Base-by-base conservation (phyloP, 2,113 vertebrate species). In the Seriola aureovittata region DNA sequence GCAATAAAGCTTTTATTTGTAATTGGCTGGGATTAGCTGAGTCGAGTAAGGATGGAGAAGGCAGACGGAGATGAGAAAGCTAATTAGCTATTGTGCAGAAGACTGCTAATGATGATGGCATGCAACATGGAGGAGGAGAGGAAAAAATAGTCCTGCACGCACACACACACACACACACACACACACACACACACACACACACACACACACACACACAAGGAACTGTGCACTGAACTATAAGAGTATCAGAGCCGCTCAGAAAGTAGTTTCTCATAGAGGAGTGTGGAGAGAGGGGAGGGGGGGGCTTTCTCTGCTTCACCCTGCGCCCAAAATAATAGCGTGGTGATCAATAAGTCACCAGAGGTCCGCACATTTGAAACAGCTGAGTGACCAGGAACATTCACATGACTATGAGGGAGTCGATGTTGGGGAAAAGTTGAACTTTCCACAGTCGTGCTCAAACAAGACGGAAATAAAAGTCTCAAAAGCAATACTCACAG, bases 11-110 rank as follows among this genome's bases (percentile, higher is more conserved):
- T 88, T 90, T 80, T 78, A 80, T 85, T 92, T 23, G 63, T 93
- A 94, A 94, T 92, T 94, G 91, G 65, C 71, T 81, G 83, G 90
- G 92, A 94, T 95, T 93, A 94, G 85, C 82, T n/a, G 77, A 89
- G 82, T 74, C 25, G 69, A 88, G 91, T 90, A 72, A 77, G 85
- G 81, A 80, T 72, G 84, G 84, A 87, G 68, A 86, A 93, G 91
- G 88, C 85, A 92, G 90, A 87, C 58, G 40, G 66, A 91, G 90
- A 94, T 91, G 93, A 93, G 91, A 86, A 93, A 93, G 88, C 85
- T 92, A 93, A 94, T 93, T 92, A 93, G 86, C 87, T 86, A 87
- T 92, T 93, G 91, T 92, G 92, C 87, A 84, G 88, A 91, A 85
- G 88, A 88, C 81, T 85, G 86, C 88, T 92, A 91, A 93, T 92